Conservation (phyloP, 1,140 invertebrate species). For the Drosophila subpulchrella region DNA sequence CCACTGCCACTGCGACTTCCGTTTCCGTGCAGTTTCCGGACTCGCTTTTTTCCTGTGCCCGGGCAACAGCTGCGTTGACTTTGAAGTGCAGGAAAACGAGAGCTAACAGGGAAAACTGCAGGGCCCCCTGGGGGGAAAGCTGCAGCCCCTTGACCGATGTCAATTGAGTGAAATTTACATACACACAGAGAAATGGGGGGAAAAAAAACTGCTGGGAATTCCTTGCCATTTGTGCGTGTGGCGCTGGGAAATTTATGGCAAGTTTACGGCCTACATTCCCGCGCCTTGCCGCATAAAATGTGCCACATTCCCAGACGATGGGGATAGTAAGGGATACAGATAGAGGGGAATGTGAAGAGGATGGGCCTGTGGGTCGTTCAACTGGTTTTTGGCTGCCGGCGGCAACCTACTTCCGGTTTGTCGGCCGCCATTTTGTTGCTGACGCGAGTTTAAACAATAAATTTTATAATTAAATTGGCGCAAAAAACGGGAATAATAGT, state of each 20-base stretch:
- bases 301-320: slow-evolving; percentile 68
- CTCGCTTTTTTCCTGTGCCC: slow-evolving; percentile 45
- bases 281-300: slow-evolving; percentile 68
- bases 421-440: slow-evolving; percentile 70
- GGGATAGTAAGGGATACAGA: slow-evolving; percentile 2
- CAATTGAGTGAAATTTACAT: slow-evolving; percentile 80
- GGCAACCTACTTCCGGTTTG: slow-evolving; percentile 71
- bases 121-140: slow-evolving; percentile 11
- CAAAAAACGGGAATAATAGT: slow-evolving; percentile 51
- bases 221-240: slow-evolving; percentile 55
- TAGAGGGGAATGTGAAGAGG: neutral
- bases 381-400: slow-evolving; percentile 61
- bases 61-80: slow-evolving; percentile 77
- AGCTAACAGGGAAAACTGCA: slow-evolving; percentile 38
- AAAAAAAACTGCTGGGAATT: slow-evolving; percentile 43
- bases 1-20: slow-evolving; percentile 79
- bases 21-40: slow-evolving; percentile 80
- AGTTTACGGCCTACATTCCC: slow-evolving; percentile 65
- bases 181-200: slow-evolving; percentile 8
- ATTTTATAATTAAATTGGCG: slow-evolving; percentile 79
- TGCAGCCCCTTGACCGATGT: slow-evolving; percentile 46
- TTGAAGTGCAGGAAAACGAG: slow-evolving; percentile 68
- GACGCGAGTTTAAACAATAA: slow-evolving; percentile 73
- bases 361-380: slow-evolving; percentile 61
- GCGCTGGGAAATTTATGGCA: slow-evolving; percentile 71